Conservation (phyloP, 2,888 invertebrate genomes). For the Hermaeophaga mercurialis region DNA sequence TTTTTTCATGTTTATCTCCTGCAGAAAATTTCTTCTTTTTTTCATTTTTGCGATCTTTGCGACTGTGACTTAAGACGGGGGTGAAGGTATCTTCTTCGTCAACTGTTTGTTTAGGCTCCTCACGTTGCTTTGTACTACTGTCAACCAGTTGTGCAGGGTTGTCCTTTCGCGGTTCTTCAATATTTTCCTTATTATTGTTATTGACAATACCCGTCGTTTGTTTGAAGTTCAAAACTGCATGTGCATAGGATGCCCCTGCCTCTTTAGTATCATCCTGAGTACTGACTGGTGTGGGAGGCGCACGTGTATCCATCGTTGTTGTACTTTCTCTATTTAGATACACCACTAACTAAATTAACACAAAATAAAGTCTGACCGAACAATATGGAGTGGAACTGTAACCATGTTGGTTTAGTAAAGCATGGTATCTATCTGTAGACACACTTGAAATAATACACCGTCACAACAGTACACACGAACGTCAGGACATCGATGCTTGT, state of each 20-base stretch:
- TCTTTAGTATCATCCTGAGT: constrained; percentile 48
- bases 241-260: constrained; percentile 73
- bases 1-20: constrained; percentile 40
- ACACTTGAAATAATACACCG: constrained; percentile 37
- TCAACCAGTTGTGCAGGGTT: constrained; percentile 30
- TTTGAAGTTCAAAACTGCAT: constrained; percentile 69
- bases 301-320: constrained; percentile 51
- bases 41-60: constrained; percentile 55
- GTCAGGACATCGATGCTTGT: constrained; percentile 31
- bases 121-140: constrained; percentile 34
- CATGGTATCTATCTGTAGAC: constrained; percentile 47
- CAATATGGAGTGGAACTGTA: constrained; percentile 57
- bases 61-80: constrained; percentile 53
- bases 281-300: constrained; percentile 44
- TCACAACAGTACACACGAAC: constrained; percentile 38
- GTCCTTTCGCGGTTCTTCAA: constrained; percentile 40
- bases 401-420: constrained; percentile 58
- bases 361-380: constrained; percentile 43
- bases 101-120: constrained; percentile 40
- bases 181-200: constrained; percentile 52
- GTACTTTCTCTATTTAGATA: constrained; percentile 35
- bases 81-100: constrained; percentile 54
- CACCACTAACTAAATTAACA: constrained; percentile 37
- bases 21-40: constrained; percentile 49
- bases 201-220: constrained; percentile 43